Conservation (phyloP, 2,797 vertebrate genomes). For the Rhodeus uyekii region DNA sequence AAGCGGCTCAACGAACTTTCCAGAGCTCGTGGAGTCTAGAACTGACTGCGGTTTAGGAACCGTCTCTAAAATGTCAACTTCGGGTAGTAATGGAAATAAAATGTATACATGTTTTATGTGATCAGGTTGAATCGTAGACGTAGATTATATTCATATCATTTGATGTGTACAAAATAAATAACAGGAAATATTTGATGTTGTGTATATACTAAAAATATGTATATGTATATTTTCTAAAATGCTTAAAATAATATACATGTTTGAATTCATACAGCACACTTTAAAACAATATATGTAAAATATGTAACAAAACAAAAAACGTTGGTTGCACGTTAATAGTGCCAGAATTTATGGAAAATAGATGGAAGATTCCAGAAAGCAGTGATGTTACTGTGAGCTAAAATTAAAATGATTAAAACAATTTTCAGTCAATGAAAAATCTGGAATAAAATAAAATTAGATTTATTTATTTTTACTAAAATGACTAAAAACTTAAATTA, state of each 20-base stretch:
- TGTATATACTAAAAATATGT: no score
- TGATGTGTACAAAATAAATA: neutral
- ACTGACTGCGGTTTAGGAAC: neutral
- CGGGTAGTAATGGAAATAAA: neutral
- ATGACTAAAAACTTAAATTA: neutral
- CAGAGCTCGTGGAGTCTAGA: slow-evolving; percentile 63
- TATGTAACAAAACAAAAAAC: neutral
- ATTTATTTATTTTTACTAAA: neutral
- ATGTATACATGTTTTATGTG: neutral
- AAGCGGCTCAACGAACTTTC: slow-evolving; percentile 74
- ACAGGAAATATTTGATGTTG: neutral
- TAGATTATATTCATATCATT: neutral
- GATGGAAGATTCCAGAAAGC: neutral
- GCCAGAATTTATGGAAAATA: neutral
- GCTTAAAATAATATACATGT: neutral
- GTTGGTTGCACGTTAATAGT: neutral
- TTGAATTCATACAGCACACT: neutral
- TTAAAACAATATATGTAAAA: neutral
- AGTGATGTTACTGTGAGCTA: neutral
- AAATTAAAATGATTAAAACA: neutral
- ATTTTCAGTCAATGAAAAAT: neutral
- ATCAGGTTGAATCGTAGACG: neutral
- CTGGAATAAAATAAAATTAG: neutral
- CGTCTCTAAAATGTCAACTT: neutral
- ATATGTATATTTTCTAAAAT: no score